Percentiles rank a stretch among this genome's conserved stretches.
These are phyloP conservation scores for Oophaga sylvatica DNA, from an alignment of 2,797 vertebrate species.

Conservation along the genomic window DNA sequence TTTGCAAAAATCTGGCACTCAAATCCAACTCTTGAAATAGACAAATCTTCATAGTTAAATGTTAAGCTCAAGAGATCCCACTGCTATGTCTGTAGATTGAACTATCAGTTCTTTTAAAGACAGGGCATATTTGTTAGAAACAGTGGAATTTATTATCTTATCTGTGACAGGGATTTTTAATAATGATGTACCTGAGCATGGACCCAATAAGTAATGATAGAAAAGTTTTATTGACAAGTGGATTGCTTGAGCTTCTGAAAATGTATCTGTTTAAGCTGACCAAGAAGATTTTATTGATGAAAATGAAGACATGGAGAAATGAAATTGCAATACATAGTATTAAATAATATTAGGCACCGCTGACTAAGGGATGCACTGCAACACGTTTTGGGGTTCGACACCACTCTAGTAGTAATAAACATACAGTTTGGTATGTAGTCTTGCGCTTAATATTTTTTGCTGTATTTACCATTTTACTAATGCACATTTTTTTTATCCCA, in stretches of 20 bases:
- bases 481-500: too few species aligned
- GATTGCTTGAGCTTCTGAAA: conserved; percentile 12
- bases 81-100: conserved; percentile 47
- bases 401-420: too few species aligned
- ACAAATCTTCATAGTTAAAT: conserved; percentile 62
- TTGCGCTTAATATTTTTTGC: too few species aligned
- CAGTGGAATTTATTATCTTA: conserved; percentile 54
- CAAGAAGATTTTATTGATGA: not conserved
- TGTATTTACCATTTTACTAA: too few species aligned
- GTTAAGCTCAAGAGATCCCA: conserved; percentile 56
- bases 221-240: conserved; percentile 45
- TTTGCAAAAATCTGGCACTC: conserved; percentile 59
- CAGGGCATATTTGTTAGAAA: conserved; percentile 58
- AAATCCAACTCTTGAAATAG: conserved; percentile 57
- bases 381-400: not conserved
- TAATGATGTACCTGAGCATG: conserved; percentile 52
- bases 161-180: conserved; percentile 48
- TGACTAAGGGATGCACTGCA: not conserved
- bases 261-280: not conserved
- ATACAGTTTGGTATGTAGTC: too few species aligned
- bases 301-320: not conserved
- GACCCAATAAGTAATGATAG: conserved; percentile 46
- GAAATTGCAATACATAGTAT: not conserved
- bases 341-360: not conserved
- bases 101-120: conserved; percentile 58